phyloP scores from a whole-genome alignment of 1,140 invertebrate genomes.

The Branchinecta lindahli region DNA sequence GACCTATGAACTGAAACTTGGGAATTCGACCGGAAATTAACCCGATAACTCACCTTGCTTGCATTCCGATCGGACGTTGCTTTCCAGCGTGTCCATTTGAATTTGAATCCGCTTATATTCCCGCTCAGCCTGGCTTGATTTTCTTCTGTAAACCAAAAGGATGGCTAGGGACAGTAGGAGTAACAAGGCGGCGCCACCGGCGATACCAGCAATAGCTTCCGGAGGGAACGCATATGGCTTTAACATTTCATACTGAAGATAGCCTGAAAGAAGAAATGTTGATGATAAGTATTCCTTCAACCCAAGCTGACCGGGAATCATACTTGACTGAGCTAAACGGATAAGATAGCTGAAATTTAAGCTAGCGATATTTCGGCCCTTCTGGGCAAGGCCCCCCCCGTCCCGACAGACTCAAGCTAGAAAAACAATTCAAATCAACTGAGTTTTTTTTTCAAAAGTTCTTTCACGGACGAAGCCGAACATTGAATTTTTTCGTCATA shows the following conservation, averaged over 20 bases:
- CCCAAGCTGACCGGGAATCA: too few species aligned
- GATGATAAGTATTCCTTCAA: neutral
- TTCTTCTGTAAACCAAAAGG: constrained; percentile 69
- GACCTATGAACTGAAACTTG: too few species aligned
- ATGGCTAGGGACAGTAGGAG: constrained; percentile 70
- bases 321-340: too few species aligned
- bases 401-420: too few species aligned
- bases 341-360: too few species aligned
- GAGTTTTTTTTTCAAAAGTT: too few species aligned
- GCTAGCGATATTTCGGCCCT: too few species aligned
- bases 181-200: constrained; percentile 62
- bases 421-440: too few species aligned
- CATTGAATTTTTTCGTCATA: too few species aligned
- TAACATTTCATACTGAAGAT: constrained; percentile 71
- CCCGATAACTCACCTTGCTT: constrained; percentile 51
- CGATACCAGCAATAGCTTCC: constrained; percentile 69
- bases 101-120: constrained; percentile 96
- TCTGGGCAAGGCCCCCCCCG: too few species aligned
- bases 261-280: constrained; percentile 34
- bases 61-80: constrained; percentile 91
- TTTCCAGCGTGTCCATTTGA: constrained; percentile 98
- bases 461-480: too few species aligned
- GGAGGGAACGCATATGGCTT: constrained; percentile 67
- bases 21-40: too few species aligned
- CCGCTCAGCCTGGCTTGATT: constrained; percentile 83